These are phyloP conservation scores for Syrrhaptes paradoxus DNA, from an alignment of 2,113 vertebrate genomes.

Conservation along the genomic window DNA sequence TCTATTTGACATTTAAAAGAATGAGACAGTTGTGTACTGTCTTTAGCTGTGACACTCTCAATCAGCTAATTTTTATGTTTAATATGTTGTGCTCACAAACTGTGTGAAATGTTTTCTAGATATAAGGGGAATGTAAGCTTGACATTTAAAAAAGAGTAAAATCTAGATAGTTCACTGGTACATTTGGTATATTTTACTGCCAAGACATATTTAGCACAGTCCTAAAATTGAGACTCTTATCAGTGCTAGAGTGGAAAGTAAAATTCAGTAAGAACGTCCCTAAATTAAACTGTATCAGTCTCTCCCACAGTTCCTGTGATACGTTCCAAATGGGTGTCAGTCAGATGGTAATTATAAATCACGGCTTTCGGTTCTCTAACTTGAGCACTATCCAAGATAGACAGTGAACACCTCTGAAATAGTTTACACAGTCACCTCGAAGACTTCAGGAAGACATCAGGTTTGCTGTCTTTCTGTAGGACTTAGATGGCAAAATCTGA, in stretches of 20 bases:
- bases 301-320: neutral
- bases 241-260: neutral
- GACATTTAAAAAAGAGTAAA: neutral
- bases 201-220: conserved; percentile 16
- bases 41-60: neutral
- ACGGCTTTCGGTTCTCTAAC: neutral
- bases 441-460: neutral
- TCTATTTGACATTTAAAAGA: conserved; percentile 5
- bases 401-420: conserved; percentile 21
- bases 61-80: neutral
- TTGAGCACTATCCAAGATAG: conserved; percentile 5
- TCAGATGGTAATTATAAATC: conserved; percentile 41
- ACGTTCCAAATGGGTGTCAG: neutral
- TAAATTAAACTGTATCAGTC: conserved; percentile 20
- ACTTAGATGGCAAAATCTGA: neutral
- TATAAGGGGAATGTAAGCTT: neutral
- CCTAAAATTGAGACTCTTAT: neutral
- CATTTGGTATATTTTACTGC: neutral
- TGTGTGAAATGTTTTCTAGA: neutral
- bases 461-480: neutral
- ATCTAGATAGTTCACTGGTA: neutral
- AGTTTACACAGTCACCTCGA: neutral
- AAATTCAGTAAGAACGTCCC: neutral
- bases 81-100: neutral
- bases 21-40: neutral